Base-by-base conservation (phyloP, 2,797 vertebrate species). In the Oreonectes daqikongensis region DNA sequence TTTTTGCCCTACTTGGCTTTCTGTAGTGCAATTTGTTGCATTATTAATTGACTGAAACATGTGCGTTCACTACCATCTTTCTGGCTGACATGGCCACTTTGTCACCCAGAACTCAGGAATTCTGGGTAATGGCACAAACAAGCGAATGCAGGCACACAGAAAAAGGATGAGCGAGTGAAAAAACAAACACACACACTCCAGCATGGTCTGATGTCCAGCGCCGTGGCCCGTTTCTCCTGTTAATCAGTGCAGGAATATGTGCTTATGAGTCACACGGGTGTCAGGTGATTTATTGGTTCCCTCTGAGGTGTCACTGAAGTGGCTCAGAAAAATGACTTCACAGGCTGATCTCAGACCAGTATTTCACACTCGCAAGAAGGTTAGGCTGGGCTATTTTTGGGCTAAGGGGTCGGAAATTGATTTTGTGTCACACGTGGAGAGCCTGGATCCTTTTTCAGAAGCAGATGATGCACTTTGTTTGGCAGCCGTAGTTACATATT, bases 251-350 rank as follows among this genome's bases (percentile, higher is more conserved):
- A 90, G 87, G 87, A 86, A 84, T 89, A 85, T 85, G 86, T 89
- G 89, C 84, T 48, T 32, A 66, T 18, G 18, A 22, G 59, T 61
- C 86, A 81, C 85, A 83, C 77, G 30, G 87, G 89, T 83, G 85
- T 85, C 79, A 81, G 55, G 85, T 92, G 90, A 92, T 93, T 91
- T 92, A 92, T 92, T 88, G 86, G 86, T 59, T 84, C 80, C 82
- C 85, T 82, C 72, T 55, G 80, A 82, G 91, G 86, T 85, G 83
- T 86, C 83, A 85, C 85, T 83, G 86, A 88, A 84, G 79, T 81
- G 86, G 84, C 86, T 85, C 86, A 82, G 79, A 78, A 80, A 81
- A 84, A 82, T 86, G 69, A 84, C 77, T 78, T 15, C 12, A 28
- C 22, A 28, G 40, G 44, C 63, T 57, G 66, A 70, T 71, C 59